phyloP scores from a whole-genome alignment of 2,888 invertebrate genomes.

The Temnothorax rugatulus region DNA sequence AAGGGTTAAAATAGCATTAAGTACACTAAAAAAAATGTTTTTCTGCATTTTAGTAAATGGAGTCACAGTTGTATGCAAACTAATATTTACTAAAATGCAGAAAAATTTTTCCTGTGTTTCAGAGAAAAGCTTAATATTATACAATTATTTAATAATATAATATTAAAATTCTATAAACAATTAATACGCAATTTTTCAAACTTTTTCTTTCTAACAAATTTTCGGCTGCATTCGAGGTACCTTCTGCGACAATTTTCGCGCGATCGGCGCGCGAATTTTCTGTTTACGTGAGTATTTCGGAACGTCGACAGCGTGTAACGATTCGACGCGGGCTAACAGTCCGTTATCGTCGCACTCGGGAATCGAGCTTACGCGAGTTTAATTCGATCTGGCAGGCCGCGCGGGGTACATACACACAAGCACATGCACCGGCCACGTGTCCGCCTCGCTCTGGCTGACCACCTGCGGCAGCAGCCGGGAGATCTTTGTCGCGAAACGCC shows the following conservation, averaged over 20 bases:
- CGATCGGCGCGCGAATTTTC: not conserved
- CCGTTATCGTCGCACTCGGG: slow-evolving; percentile 46
- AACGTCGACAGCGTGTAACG: not conserved
- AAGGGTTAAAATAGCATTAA: too few species aligned
- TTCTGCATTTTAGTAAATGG: too few species aligned
- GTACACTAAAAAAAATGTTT: too few species aligned
- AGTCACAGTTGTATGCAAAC: too few species aligned
- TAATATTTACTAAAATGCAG: too few species aligned
- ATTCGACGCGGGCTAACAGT: slow-evolving; percentile 1
- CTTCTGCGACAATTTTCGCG: not conserved
- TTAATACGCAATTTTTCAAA: not conserved
- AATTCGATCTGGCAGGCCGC: slow-evolving; percentile 62
- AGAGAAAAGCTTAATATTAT: not conserved
- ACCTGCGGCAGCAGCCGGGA: slow-evolving; percentile 67
- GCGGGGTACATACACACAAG: slow-evolving; percentile 23
- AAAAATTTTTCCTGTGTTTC: not conserved
- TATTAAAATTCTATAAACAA: not conserved
- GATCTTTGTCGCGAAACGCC: slow-evolving; percentile 69
- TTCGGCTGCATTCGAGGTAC: not conserved
- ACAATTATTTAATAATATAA: not conserved
- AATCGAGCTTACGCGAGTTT: slow-evolving; percentile 64
- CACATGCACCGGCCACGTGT: slow-evolving; percentile 71
- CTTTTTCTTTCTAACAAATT: not conserved
- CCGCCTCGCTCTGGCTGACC: slow-evolving; percentile 64
- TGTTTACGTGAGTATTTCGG: slow-evolving; percentile 16